Evolutionary conservation across 2,797 vertebrate species (phyloP).

Genomic region (Sebastes cheni): DNA sequence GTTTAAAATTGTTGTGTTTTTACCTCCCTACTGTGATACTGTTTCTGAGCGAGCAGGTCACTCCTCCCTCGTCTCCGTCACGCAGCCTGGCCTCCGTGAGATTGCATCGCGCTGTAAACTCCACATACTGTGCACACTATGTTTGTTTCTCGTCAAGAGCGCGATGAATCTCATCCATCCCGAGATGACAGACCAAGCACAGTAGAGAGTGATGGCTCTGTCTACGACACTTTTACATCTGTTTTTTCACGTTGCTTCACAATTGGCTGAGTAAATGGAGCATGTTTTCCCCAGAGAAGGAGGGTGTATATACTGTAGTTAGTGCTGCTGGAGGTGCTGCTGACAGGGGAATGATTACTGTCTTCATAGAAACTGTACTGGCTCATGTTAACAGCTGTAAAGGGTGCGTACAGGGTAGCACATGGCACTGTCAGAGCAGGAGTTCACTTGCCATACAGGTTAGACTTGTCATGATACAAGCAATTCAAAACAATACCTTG

Average conservation of each 20-base stretch:
- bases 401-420: background rate
- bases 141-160: conserved; percentile 28
- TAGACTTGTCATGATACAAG: background rate
- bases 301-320: conserved; percentile 41
- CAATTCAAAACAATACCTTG: background rate
- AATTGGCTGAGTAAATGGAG: conserved; percentile 55
- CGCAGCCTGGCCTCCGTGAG: background rate
- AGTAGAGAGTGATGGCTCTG: conserved; percentile 15
- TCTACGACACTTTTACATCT: conserved; percentile 47
- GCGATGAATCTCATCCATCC: conserved; percentile 49
- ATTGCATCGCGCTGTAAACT: conserved; percentile 2
- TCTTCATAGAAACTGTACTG: background rate
- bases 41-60: background rate
- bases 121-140: background rate
- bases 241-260: conserved; percentile 43
- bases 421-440: background rate
- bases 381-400: conserved; percentile 30
- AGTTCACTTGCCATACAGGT: background rate
- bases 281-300: conserved; percentile 48
- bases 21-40: background rate
- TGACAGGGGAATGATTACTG: conserved; percentile 49
- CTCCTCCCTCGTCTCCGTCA: background rate
- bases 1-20: background rate
- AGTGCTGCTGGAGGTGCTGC: conserved; percentile 35
- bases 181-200: conserved; percentile 41